Evolutionary conservation across 2,888 invertebrate genomes (phyloP), one percentile per base, ranked within the genome.

Genomic region (Brenthis hecate): DNA sequence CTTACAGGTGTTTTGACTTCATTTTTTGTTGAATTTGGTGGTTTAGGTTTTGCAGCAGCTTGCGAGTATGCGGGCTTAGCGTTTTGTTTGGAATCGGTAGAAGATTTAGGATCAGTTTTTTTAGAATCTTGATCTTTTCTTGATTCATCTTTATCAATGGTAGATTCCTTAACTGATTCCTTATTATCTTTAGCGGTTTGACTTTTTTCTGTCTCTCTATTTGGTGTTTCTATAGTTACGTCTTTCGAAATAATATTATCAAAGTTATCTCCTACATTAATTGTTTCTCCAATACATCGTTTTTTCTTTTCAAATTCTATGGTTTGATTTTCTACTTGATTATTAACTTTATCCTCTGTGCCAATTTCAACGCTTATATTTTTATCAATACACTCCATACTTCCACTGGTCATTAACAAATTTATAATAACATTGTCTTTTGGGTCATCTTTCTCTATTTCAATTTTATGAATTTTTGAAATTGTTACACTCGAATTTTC

Each of bases 31-130:
- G 80, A 66, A 61, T 75, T 80, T 1, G 81, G 78, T 54, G 83
- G 76, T 76, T 93, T 93, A 5, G 93, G 93, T 78, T 93, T 93
- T 43, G 93, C 92, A 48, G 93, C 93, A 28, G 93, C 93, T 82
- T 93, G 93, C 0, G 93, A 93, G 76, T 93, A 93, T 28, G 93
- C 93, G 4, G 93, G 89, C 74, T 86, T 85, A 11, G 81, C 62
- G 13, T 72, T 78, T 3, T 76, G 75, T 77, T 88, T 88, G 0
- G 68, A 28, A 57, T 89, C 88, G 56, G 57, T 67, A 57, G 67
- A 70, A 13, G 70, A 68, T 81, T 84, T 88, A 4, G 66, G 56
- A 51, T 88, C 87, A 50, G 68, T 23, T 72, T 84, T 86, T 74
- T 81, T 78, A 11, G 67, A 53, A 48, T 83, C 81, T 13, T 63